Base-by-base conservation (phyloP, 92 coral and sea anemone genomes). In the Bergia sp. region DNA sequence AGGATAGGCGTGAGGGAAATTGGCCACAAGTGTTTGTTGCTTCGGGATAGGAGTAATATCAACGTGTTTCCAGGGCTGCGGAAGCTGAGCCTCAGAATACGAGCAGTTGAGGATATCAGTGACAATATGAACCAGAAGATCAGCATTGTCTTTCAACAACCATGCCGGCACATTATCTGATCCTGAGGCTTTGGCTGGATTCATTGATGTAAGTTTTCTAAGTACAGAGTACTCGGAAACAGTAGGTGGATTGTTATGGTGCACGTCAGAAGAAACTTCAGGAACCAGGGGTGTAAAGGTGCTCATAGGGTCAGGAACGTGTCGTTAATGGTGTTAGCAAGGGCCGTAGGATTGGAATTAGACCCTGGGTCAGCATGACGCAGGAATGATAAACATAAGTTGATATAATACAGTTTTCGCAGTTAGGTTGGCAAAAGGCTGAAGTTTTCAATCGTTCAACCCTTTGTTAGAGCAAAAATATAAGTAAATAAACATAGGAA, bases 261-360 rank as follows among this genome's bases (percentile, higher is more conserved):
- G 77, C 43, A 37, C 15, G 12, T 36, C 43, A 29, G 42, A 18
- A 10, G 77, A 36, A 37, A 18, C 43, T 23, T 15, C 43, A 37
- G 86, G 76, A 57, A 12, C 50, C 39, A 91, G 89, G 29, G 93
- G 91, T 49, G 40, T 69, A 37, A 88, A 88, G n/a, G 88, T 37
- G 77, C 85, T 86, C 88, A 85, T 81, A 13, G 90, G 90, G 77
- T 74, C 1, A 89, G 90, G 73, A n/a, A n/a, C n/a, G n/a, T n/a
- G n/a, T n/a, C n/a, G n/a, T n/a, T n/a, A n/a, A n/a, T n/a, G n/a
- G n/a, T 71, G 85, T 79, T 73, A 50, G 91, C 91, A 42, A 88
- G 64, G 79, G 78, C 86, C 36, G 37, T 43, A 42, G 57, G 80
- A 40, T 47, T 38, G 36, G 16, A 15, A 36, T 13, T n/a, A 53